Evolutionary conservation across 2,797 vertebrate species (phyloP).

Genomic region (Notolabrus celidotus): DNA sequence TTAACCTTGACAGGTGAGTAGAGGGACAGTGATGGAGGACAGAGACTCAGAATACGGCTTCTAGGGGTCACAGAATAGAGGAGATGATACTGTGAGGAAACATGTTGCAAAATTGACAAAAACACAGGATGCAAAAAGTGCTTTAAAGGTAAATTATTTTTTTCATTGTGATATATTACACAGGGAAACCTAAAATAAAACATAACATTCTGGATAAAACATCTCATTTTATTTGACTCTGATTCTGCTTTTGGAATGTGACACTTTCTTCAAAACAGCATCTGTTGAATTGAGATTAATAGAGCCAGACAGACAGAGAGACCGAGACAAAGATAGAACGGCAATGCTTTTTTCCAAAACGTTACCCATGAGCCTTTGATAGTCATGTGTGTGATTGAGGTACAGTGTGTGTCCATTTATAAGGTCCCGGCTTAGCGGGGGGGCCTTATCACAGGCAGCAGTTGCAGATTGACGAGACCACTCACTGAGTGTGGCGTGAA

Average conservation of each 20-base stretch:
- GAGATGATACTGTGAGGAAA: too few species aligned
- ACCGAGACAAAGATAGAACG: slow-evolving; percentile 39
- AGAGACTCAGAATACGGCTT: slow-evolving; percentile 15
- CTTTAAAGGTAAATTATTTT: too few species aligned
- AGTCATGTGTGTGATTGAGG: slow-evolving; percentile 38
- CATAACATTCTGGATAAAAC: too few species aligned
- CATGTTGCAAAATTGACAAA: too few species aligned
- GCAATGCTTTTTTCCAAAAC: slow-evolving; percentile 42
- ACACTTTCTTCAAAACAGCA: slow-evolving; percentile 53
- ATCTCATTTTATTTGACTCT: not conserved
- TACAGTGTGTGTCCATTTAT: slow-evolving; percentile 67
- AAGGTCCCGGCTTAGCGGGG: slow-evolving; percentile 77
- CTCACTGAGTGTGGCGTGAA: slow-evolving; percentile 61
- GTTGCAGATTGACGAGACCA: slow-evolving; percentile 76
- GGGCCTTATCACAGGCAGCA: slow-evolving; percentile 81
- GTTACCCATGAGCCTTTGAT: slow-evolving; percentile 53
- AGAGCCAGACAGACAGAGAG: slow-evolving; percentile 34
- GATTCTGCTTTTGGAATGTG: slow-evolving; percentile 37
- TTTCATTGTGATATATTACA: too few species aligned
- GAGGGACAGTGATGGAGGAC: slow-evolving; percentile 11
- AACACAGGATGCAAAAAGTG: too few species aligned
- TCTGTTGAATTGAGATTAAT: slow-evolving; percentile 68
- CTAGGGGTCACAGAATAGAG: slow-evolving; percentile 8
- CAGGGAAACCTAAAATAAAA: too few species aligned
- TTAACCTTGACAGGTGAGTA: slow-evolving; percentile 94